These are phyloP conservation scores for Thumatha senex DNA, from an alignment of 2,888 invertebrate genomes.

Conservation along the genomic window DNA sequence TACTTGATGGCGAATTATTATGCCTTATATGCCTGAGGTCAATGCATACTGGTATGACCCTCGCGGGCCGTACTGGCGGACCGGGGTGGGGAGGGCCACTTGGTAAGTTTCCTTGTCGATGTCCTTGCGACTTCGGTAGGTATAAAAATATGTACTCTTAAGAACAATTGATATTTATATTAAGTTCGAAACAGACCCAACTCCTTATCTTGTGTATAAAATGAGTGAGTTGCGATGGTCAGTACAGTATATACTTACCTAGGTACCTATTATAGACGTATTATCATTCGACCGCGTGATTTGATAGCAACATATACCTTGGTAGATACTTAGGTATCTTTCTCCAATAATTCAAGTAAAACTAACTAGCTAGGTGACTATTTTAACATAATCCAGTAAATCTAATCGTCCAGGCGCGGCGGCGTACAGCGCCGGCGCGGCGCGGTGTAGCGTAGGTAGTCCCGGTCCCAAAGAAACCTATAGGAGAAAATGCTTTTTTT, in stretches of 20 bases:
- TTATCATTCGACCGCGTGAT: too few species aligned
- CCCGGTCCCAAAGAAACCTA: too few species aligned
- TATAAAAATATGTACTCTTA: constrained; percentile 16
- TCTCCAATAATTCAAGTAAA: too few species aligned
- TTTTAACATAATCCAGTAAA: too few species aligned
- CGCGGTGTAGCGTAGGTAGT: too few species aligned
- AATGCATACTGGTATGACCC: constrained; percentile 25
- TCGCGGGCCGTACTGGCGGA: constrained; percentile 14
- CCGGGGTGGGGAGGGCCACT: constrained; percentile 22
- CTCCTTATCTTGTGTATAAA: constrained; percentile 22
- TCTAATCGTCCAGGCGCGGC: too few species aligned
- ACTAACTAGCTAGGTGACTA: too few species aligned
- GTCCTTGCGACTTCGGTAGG: constrained; percentile 33
- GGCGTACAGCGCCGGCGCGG: too few species aligned
- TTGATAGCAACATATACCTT: too few species aligned
- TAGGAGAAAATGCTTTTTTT: too few species aligned
- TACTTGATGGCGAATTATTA: constrained; percentile 22
- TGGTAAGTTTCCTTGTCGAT: constrained; percentile 49
- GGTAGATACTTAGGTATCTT: too few species aligned
- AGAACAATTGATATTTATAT: constrained; percentile 7
- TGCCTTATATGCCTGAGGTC: constrained; percentile 30
- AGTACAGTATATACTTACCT: constrained; percentile 7
- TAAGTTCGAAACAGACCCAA: constrained; percentile 1
- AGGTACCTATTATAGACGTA: constrained; percentile 1
- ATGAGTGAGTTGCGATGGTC: constrained; percentile 31